phyloP scores from a whole-genome alignment of 1,140 invertebrate species.

The Lethrus apterus region DNA sequence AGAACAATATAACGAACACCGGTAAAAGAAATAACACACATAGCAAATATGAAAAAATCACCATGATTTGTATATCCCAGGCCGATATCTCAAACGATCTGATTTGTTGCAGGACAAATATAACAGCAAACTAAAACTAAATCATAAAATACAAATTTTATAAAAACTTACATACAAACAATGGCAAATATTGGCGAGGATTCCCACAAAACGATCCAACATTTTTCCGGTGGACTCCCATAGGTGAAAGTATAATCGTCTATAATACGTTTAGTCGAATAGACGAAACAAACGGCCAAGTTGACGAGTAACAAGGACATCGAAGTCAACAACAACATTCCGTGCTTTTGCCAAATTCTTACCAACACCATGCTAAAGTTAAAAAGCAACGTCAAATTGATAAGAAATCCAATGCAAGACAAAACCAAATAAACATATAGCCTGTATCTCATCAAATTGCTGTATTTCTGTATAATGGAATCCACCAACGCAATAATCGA shows the following conservation, averaged over 20 bases:
- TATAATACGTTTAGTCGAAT: conserved; percentile 6
- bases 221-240: conserved; percentile 1
- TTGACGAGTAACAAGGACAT: too few relatives aligned
- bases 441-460: neutral
- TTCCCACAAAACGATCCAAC: conserved; percentile 4
- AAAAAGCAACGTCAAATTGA: neutral
- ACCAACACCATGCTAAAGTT: neutral
- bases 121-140: too few relatives aligned
- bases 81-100: too few relatives aligned
- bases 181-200: conserved; percentile 1
- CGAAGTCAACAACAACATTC: neutral
- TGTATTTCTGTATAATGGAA: neutral
- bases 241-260: conserved; percentile 10
- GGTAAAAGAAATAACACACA: too few relatives aligned
- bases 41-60: too few relatives aligned
- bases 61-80: too few relatives aligned
- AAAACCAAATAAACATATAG: neutral
- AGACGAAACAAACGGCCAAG: too few relatives aligned
- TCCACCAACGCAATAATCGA: neutral
- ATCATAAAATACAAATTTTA: too few relatives aligned
- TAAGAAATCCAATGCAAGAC: neutral
- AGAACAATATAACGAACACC: too few relatives aligned
- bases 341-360: neutral
- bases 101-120: too few relatives aligned
- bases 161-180: neutral